phyloP scores from a whole-genome alignment of 2,888 invertebrate species.

The Idaea dimidiata region DNA sequence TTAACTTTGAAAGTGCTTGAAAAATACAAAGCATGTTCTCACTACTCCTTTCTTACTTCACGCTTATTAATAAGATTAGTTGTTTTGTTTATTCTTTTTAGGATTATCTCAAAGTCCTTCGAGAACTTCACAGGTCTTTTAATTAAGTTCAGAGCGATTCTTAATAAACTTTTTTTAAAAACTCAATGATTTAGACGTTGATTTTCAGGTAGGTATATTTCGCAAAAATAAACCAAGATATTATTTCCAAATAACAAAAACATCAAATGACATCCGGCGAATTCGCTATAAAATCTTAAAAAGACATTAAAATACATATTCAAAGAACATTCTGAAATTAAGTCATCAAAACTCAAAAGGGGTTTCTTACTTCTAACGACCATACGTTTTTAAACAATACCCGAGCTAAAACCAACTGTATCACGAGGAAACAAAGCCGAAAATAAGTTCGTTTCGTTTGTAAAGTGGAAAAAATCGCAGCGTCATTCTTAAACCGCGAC shows the following conservation, averaged over 20 bases:
- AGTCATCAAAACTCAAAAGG: conserved; percentile 15
- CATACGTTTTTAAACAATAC: not conserved
- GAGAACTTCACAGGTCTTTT: no score
- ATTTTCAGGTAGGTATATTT: no score
- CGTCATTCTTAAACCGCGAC: conserved; percentile 71
- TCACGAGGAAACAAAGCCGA: not conserved
- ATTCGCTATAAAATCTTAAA: conserved; percentile 7
- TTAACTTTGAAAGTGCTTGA: no score
- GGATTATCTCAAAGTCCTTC: no score
- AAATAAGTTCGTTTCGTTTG: not conserved
- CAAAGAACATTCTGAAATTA: conserved; percentile 2
- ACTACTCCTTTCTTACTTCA: no score
- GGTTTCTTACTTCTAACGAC: not conserved
- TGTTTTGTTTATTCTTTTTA: no score
- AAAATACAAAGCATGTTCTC: no score
- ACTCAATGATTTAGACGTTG: no score
- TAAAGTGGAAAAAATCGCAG: conserved; percentile 61
- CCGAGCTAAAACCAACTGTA: not conserved
- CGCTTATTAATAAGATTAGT: no score
- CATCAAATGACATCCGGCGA: not conserved
- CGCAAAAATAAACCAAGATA: not conserved
- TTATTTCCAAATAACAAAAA: not conserved
- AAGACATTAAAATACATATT: conserved; percentile 13
- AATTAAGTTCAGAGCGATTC: no score
- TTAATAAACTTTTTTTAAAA: no score